Conservation (phyloP, 2,888 invertebrate species). For the Archaeoteleia sp. region DNA sequence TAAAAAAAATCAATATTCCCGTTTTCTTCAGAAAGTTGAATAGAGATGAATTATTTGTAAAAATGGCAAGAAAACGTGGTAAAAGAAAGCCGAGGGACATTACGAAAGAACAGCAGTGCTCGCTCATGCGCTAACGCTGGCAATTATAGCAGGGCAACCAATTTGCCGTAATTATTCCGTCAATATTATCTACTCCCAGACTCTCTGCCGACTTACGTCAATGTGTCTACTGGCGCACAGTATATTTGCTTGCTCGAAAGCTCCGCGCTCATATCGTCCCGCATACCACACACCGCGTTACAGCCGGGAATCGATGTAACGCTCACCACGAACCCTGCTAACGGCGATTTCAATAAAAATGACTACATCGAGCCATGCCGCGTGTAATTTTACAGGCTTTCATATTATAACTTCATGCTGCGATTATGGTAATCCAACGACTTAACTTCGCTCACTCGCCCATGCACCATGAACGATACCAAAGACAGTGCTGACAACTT, state of each 20-base stretch:
- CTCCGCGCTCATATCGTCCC: constrained; percentile 24
- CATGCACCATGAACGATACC: constrained; percentile 38
- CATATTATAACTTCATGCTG: constrained; percentile 57
- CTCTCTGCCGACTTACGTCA: constrained; percentile 51
- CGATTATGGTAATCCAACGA: constrained; percentile 63
- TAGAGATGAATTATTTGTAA: constrained; percentile 28
- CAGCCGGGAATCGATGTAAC: constrained; percentile 45
- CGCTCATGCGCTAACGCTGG: constrained; percentile 46
- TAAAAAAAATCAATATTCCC: constrained; percentile 12
- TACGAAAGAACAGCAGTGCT: constrained; percentile 38
- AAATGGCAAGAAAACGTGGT: constrained; percentile 32
- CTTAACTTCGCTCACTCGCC: constrained; percentile 47
- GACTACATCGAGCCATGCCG: constrained; percentile 48
- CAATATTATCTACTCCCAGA: constrained; percentile 59
- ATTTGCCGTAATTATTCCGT: constrained; percentile 67
- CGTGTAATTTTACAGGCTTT: constrained; percentile 59
- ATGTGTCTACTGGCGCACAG: constrained; percentile 28
- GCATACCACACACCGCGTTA: constrained; percentile 52
- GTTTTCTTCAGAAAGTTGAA: constrained; percentile 28
- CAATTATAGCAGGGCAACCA: constrained; percentile 60
- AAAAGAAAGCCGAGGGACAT: constrained; percentile 32
- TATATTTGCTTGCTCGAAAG: constrained; percentile 39
- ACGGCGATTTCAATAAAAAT: constrained; percentile 53
- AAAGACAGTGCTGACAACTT: constrained; percentile 48
- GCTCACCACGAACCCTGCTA: constrained; percentile 42